Conservation (phyloP, 2,888 invertebrate species). For the Lampropteryx suffumata region DNA sequence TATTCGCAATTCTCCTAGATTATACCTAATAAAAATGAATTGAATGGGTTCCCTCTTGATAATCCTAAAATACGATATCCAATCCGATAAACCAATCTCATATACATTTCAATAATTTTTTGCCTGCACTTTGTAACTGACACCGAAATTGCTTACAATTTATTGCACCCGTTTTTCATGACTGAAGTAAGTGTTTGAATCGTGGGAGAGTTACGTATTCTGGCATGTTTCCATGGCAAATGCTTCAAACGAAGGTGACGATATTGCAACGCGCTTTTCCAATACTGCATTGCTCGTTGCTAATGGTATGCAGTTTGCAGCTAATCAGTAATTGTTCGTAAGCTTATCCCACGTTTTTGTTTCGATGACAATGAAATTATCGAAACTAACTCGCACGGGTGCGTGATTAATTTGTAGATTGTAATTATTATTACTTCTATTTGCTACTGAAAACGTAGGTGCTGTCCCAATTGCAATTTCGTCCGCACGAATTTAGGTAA, state of each 20-base stretch:
- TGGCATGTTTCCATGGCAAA: constrained; percentile 34
- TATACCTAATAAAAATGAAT: too few species aligned
- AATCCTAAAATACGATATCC: too few species aligned
- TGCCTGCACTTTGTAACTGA: constrained; percentile 21
- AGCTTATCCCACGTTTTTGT: constrained; percentile 60
- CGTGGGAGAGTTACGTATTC: constrained; percentile 47
- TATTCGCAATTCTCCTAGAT: too few species aligned
- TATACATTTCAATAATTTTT: constrained; percentile 16
- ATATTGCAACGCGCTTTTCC: constrained; percentile 42
- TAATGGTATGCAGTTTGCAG: constrained; percentile 48
- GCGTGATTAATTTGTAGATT: constrained; percentile 5
- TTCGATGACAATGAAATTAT: constrained; percentile 27
- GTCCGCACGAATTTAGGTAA: too few species aligned
- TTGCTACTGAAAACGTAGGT: neutral
- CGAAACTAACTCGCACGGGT: constrained; percentile 8
- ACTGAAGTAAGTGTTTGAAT: constrained; percentile 21
- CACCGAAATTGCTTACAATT: constrained; percentile 23
- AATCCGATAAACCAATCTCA: too few species aligned
- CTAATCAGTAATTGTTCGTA: constrained; percentile 43
- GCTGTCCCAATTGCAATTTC: too few species aligned
- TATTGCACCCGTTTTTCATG: constrained; percentile 27
- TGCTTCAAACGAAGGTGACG: constrained; percentile 48
- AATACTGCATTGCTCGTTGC: constrained; percentile 36
- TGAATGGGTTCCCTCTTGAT: too few species aligned
- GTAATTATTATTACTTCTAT: too few species aligned